phyloP scores from a whole-genome alignment of 2,797 vertebrate species.

The Phalloptychus januarius region DNA sequence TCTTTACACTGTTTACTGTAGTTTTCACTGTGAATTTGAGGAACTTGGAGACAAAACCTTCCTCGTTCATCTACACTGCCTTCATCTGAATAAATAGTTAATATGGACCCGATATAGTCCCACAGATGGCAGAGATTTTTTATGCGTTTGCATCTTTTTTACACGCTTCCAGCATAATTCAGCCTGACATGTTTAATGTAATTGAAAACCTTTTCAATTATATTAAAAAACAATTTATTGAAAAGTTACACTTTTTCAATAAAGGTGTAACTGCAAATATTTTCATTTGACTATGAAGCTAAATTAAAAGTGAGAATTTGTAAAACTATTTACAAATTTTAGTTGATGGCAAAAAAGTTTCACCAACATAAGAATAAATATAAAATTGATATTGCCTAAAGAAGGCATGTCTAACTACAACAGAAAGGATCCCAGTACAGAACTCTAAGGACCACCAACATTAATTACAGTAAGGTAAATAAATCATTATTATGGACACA shows the following conservation, averaged over 20 bases:
- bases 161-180: conserved; percentile 31
- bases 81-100: neutral
- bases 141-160: conserved; percentile 18
- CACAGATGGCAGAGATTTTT: conserved; percentile 12
- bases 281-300: neutral
- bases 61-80: neutral
- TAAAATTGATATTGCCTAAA: neutral
- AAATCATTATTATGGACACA: neutral
- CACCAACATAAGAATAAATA: neutral
- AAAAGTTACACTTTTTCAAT: neutral
- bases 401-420: neutral
- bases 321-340: neutral
- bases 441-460: neutral
- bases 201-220: conserved; percentile 38
- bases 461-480: neutral
- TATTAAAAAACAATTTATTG: no score
- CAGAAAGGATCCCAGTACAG: neutral
- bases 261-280: neutral
- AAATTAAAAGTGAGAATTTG: neutral
- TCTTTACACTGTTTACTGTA: neutral
- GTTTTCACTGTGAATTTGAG: neutral
- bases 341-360: neutral
- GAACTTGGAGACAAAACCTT: neutral
- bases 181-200: conserved; percentile 30
- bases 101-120: neutral